Conservation (phyloP, 2,113 vertebrate genomes). For the Callocephalon fimbriatum region DNA sequence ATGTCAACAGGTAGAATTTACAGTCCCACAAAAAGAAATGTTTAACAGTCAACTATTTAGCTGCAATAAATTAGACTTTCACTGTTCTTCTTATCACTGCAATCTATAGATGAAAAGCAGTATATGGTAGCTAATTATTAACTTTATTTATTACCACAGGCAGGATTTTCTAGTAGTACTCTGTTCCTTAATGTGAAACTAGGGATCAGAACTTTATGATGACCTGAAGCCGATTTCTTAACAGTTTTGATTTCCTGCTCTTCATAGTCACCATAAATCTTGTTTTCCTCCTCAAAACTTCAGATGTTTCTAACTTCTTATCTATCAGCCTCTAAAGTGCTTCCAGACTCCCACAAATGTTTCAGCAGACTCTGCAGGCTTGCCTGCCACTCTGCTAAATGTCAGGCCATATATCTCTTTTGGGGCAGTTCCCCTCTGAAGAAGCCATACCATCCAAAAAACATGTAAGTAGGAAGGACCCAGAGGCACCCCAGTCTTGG, state of each 20-base stretch:
- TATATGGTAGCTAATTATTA: slow-evolving; percentile 52
- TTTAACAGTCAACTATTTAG: slow-evolving; percentile 76
- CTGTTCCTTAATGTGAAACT: slow-evolving; percentile 49
- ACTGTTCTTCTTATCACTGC: slow-evolving; percentile 47
- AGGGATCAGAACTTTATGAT: slow-evolving; percentile 63
- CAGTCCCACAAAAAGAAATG: slow-evolving; percentile 76
- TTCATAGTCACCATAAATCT: slow-evolving; percentile 49
- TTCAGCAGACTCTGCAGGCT: slow-evolving; percentile 15
- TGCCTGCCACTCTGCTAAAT: background rate
- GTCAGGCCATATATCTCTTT: slow-evolving; percentile 26
- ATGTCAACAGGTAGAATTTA: slow-evolving; percentile 74
- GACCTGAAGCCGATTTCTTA: slow-evolving; percentile 62
- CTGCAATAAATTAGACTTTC: slow-evolving; percentile 64
- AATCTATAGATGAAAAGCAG: slow-evolving; percentile 60
- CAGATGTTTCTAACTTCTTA: slow-evolving; percentile 55
- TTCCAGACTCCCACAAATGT: slow-evolving; percentile 63
- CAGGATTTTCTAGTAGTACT: slow-evolving; percentile 42
- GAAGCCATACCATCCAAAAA: background rate
- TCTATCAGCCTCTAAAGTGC: slow-evolving; percentile 51
- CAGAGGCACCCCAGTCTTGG: background rate
- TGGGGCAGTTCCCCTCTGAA: background rate
- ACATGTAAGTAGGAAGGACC: background rate
- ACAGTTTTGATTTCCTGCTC: slow-evolving; percentile 60
- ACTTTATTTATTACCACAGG: slow-evolving; percentile 64
- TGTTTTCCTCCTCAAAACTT: slow-evolving; percentile 49